Base-by-base conservation (phyloP, 2,797 vertebrate species). In the Alca torda region DNA sequence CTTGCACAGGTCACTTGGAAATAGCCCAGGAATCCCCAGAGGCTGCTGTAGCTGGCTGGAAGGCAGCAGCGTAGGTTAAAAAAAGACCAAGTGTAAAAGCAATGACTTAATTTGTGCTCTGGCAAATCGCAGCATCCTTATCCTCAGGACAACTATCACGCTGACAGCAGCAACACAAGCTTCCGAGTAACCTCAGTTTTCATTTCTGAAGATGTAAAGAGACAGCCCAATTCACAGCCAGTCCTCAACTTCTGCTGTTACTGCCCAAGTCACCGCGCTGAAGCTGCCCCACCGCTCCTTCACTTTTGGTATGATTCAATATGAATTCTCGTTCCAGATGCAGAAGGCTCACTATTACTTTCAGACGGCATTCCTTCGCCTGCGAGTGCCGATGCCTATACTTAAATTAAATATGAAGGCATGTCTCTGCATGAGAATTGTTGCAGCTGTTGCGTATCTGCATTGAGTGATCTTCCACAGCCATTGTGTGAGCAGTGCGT, bases 361-460 rank as follows among this genome's bases (percentile, higher is more conserved):
- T 23, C 91, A 87, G 59, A 12, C 77, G 84, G 83, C 77, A 76
- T 80, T 94, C 91, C 86, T 83, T 65, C 59, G 83, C 81, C 74
- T 64, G n/a, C 0, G 0, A 87, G 63, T 33, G 70, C 80, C 11
- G 7, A 1, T 95, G 84, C 61, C 63, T 25, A 4, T 33, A 37
- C 72, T 61, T 67, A 48, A 88, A 7, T 17, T 50, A 91, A 50
- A 30, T 33, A 24, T 1, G 28, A n/a, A 85, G 89, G 26, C 95
- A 87, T 80, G 93, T 94, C 93, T 78, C 92, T 70, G 95, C 96
- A 92, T 1, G 92, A 93, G 80, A 4, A 73, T 26, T 3, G 37
- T 11, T 95, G 95, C 93, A 97, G 95, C 92, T 94, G 74, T 20
- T 97, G 95, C 90, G 50, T 89, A 94, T 97, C 96, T 97, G 93